Conservation (phyloP, 2,888 invertebrate species). For the Platycheirus rosarum region DNA sequence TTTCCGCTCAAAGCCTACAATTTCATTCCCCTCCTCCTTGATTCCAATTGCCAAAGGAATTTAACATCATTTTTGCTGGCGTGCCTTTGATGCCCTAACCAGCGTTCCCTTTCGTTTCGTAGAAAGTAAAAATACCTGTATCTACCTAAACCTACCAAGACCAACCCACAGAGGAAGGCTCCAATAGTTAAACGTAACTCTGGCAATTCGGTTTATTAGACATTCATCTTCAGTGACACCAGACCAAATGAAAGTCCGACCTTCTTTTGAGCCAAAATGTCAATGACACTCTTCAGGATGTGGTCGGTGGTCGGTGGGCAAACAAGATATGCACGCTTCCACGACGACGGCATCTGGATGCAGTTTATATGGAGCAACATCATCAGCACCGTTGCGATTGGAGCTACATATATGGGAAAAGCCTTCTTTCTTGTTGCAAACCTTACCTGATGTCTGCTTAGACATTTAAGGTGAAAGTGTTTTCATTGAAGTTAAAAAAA, state of each 20-base stretch:
- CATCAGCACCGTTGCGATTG: conserved; percentile 41
- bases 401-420: conserved; percentile 41
- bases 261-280: conserved; percentile 62
- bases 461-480: conserved; percentile 65
- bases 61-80: not conserved
- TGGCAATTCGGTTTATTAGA: conserved; percentile 29
- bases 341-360: not conserved
- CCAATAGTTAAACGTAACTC: conserved; percentile 2
- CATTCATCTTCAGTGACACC: conserved; percentile 43
- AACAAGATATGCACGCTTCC: conserved; percentile 26
- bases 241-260: conserved; percentile 72
- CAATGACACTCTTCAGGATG: conserved; percentile 70
- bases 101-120: conserved; percentile 64
- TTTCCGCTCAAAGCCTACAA: too few species aligned
- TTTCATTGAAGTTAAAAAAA: conserved; percentile 58
- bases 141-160: conserved; percentile 53
- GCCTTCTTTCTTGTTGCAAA: conserved; percentile 21
- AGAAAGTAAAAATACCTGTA: conserved; percentile 59
- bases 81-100: conserved; percentile 38
- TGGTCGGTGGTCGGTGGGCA: conserved; percentile 3
- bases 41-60: too few species aligned
- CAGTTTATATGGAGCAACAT: conserved; percentile 57
- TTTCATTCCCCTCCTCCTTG: too few species aligned
- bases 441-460: conserved; percentile 15
- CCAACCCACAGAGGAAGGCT: not conserved